Percentiles rank a stretch among this genome's conserved stretches.
phyloP scores from a whole-genome alignment of 1,140 invertebrate genomes.

The Macrosteles quadrilineatus region DNA sequence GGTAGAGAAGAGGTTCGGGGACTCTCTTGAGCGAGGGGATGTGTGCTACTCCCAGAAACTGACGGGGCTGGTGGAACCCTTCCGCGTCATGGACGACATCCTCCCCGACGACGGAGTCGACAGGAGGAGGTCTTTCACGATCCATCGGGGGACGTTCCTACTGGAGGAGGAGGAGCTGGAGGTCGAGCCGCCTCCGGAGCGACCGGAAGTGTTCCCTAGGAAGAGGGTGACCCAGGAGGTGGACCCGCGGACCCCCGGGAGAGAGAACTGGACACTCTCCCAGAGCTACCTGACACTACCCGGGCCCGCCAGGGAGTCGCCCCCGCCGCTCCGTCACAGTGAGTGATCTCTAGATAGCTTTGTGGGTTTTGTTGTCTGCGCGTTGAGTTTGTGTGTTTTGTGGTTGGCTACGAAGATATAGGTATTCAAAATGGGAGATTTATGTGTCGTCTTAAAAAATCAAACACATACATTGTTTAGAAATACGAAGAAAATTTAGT shows the following conservation, averaged over 20 bases:
- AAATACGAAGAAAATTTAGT: no score
- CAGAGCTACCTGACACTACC: slow-evolving; percentile 5
- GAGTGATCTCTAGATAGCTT: background rate
- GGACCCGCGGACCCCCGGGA: slow-evolving; percentile 7
- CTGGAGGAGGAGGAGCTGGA: slow-evolving; percentile 48
- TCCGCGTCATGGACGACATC: slow-evolving; percentile 41
- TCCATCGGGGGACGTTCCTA: slow-evolving; percentile 45
- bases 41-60: slow-evolving; percentile 44
- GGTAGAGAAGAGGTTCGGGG: slow-evolving; percentile 2
- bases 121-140: slow-evolving; percentile 28
- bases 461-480: no score
- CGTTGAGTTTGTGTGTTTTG: no score
- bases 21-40: slow-evolving; percentile 30
- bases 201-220: slow-evolving; percentile 30
- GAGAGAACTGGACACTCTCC: slow-evolving; percentile 20
- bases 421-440: no score
- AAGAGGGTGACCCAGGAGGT: slow-evolving; percentile 15
- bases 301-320: background rate
- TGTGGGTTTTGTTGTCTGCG: no score
- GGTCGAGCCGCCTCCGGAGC: slow-evolving; percentile 41
- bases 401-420: no score
- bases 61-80: slow-evolving; percentile 47
- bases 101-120: slow-evolving; percentile 3
- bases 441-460: no score
- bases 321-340: background rate